Evolutionary conservation across 2,113 vertebrate species (phyloP), one percentile per base, ranked within the genome.

Genomic region (Stegostoma tigrinum): DNA sequence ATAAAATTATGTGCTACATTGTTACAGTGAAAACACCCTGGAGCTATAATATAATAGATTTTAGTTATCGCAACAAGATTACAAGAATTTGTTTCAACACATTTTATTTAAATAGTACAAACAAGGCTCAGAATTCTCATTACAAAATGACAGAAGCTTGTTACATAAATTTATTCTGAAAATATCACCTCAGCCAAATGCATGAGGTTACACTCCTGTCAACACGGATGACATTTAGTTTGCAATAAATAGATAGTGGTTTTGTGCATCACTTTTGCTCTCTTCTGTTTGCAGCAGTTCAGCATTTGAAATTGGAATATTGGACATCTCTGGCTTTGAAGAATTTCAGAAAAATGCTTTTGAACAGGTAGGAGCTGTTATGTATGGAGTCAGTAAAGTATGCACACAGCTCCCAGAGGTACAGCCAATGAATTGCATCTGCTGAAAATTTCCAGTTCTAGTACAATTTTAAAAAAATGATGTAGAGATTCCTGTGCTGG

Each of bases 291-390:
- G 38, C 96, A 99, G 99, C 96, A 97, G 98, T 87, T 98, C 98
- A 64, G 96, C 97, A 0, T 96, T 98, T 97, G 98, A 98, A 97
- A 98, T 99, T 95, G 98, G 98, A 93, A 98, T 99, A 96, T 96
- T 99, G 97, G 99, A 99, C 97, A 98, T 99, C 96, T 99, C 98
- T 97, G 99, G 99, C 89, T 99, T 99, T 98, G 98, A 99, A 97
- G 98, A 98, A 96, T 98, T 99, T 97, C 98, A 98, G 78, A 98
- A 97, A 97, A 99, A 99, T 97, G 97, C 97, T 91, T 99, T 98
- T 96, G 99, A 99, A 96, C 98, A 99, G 98, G 99, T 99, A 95
- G 96, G 27, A 70, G 45, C 21, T 48, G 23, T 1, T 38, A 38
- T 75, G 27, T 48, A 14, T 64, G 17, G 1, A 66, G 61, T n/a